Evolutionary conservation across 23 tunicate species (phyloP), one percentile per base, ranked within the genome.

Genomic region (Ascidia mentula): DNA sequence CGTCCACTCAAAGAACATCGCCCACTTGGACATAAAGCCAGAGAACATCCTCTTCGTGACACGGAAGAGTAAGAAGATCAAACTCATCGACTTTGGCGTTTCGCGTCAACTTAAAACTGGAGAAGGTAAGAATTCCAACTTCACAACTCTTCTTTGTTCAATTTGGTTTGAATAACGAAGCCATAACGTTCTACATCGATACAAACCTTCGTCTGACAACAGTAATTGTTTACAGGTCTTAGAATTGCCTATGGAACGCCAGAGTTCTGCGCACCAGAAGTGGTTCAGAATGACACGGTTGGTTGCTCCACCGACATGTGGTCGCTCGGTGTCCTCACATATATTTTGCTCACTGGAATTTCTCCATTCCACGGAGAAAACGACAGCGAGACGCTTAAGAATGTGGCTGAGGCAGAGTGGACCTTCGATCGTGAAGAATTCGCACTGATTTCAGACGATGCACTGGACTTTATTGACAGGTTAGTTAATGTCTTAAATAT

Each of bases 191-290:
- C 53, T n/a, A n/a, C n/a, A n/a, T n/a, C n/a, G n/a, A n/a, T n/a
- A 17, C 18, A 18, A 46, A 17, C 20, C 20, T n/a, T n/a, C n/a
- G n/a, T n/a, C n/a, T n/a, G n/a, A n/a, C n/a, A n/a, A n/a, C n/a
- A n/a, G n/a, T n/a, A n/a, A n/a, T 53, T 40, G 40, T 72, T 76
- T 69, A 18, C 85, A 93, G 98, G 95, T 34, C 75, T 95, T 32
- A 79, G 95, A 40, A 85, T 95, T 34, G 77, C 95, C 0, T 89
- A 77, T 78, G 88, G 88, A 59, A 89, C 91, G 13, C 95, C 98
- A 6, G 98, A 95, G 36, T 95, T 95, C 86, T 78, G 91, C 45
- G 95, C 98, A 24, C 98, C 98, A 53, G 98, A 95, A 78, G 91
- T 95, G 32, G 91, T 95, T 18, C 83, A 83, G 42, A 89, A 89